phyloP scores from a whole-genome alignment of 2,888 invertebrate species.

The Sphecodes monilicornis region DNA sequence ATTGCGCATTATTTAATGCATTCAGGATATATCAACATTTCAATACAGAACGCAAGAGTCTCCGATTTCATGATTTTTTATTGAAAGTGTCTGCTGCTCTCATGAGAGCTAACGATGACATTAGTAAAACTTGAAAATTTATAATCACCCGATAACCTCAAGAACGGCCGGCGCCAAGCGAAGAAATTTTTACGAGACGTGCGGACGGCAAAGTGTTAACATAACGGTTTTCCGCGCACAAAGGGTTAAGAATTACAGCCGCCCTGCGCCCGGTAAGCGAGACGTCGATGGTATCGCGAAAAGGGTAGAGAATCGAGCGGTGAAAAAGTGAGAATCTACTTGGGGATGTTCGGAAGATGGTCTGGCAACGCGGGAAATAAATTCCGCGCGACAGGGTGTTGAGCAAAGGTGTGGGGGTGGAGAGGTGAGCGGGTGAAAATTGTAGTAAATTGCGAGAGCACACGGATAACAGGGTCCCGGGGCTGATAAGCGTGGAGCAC shows the following conservation, averaged over 20 bases:
- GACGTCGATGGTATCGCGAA: neutral
- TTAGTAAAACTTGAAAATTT: no score
- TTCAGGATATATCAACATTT: no score
- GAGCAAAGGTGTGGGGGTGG: neutral
- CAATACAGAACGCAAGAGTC: no score
- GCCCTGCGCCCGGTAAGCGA: neutral
- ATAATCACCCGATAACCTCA: no score
- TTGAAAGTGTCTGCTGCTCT: no score
- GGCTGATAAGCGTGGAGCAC: constrained; percentile 35
- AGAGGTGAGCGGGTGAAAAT: neutral
- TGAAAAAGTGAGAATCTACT: neutral
- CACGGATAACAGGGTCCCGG: constrained; percentile 13
- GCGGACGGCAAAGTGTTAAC: no score
- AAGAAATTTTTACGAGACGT: no score
- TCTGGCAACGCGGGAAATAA: no score
- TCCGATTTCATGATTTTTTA: no score
- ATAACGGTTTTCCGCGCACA: neutral
- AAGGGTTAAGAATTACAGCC: neutral
- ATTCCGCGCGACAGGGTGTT: neutral
- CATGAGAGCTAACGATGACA: no score
- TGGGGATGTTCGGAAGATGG: neutral
- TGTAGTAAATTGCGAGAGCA: constrained; percentile 28
- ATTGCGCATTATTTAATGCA: no score
- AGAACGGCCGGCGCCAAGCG: no score
- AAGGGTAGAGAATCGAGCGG: neutral